Base-by-base conservation (phyloP, 2,113 vertebrate species). In the Brienomyrus brachyistius region DNA sequence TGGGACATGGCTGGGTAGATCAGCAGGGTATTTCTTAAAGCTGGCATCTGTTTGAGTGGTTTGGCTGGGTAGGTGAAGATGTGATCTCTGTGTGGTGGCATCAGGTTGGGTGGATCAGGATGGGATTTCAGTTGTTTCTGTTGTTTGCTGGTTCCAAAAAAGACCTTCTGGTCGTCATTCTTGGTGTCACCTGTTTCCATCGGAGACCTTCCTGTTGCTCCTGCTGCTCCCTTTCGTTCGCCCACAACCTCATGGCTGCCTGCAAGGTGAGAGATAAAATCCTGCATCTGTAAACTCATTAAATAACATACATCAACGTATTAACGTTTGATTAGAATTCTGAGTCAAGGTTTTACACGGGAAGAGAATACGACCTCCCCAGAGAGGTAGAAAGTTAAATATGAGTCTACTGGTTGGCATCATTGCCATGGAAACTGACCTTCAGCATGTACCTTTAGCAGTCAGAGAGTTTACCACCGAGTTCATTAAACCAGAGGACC, bases 401-500 rank as follows among this genome's bases (percentile, higher is more conserved):
- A 87, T 27, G n/a, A 27, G 27, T 31, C 62, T 70, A 31, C 27
- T 70, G 48, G 51, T 19, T 31, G 51, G n/a, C n/a, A 45, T 31
- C 19, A 27, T 90, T 45, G 10, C 80, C 77, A 59, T 83, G 48
- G 35, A 45, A 59, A 84, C 40, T 31, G 35, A 45, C 70, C 45
- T 80, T 87, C 43, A 27, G n/a, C 40, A 88, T 43, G 52, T 87
- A 15, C 70, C 31, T 86, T 47, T 70, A 86, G 35, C 19, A 66
- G 45, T 77, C 17, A 31, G 35, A 9, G 31, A n/a, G 83, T 50
- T 90, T 86, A 90, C 45, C 13, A 23, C 31, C 0, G 31, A 52
- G 21, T 40, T 87, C 84, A 90, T 90, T 87, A 80, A 90, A 80
- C 15, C 8, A n/a, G 85, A 77, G 27, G 62, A 70, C 15, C 62